Conservation (phyloP, 2,113 vertebrate species). For the Agelaius phoeniceus region DNA sequence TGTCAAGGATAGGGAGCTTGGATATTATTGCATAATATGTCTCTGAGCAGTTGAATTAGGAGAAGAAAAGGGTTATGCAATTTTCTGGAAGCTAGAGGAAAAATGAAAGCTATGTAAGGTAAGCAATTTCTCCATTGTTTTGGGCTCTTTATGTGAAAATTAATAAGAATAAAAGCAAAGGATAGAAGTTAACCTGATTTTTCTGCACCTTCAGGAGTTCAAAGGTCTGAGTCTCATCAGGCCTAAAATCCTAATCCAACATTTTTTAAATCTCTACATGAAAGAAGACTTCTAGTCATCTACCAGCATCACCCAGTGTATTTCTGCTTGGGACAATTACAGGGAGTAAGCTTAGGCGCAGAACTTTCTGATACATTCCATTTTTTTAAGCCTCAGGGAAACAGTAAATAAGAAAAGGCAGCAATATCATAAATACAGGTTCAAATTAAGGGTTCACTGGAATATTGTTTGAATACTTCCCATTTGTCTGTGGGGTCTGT, state of each 20-base stretch:
- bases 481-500: background rate
- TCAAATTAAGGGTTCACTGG: background rate
- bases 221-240: background rate
- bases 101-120: background rate
- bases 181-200: conserved; percentile 13
- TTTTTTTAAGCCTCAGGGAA: background rate
- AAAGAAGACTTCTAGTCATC: background rate
- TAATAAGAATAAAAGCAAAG: background rate
- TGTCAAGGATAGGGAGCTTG: background rate
- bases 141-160: background rate
- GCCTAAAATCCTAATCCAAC: background rate
- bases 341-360: background rate
- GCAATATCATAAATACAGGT: background rate
- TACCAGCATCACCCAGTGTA: background rate
- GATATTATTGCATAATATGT: background rate
- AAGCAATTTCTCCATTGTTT: conserved; percentile 20
- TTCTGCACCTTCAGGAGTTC: background rate
- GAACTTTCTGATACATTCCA: background rate
- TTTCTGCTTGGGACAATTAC: background rate
- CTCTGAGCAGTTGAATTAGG: background rate
- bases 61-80: conserved; percentile 1
- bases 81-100: background rate
- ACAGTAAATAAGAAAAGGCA: background rate
- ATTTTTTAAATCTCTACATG: background rate
- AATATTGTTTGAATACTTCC: background rate